phyloP scores from a whole-genome alignment of 2,888 invertebrate genomes.

The Meiosimyza decipiens region DNA sequence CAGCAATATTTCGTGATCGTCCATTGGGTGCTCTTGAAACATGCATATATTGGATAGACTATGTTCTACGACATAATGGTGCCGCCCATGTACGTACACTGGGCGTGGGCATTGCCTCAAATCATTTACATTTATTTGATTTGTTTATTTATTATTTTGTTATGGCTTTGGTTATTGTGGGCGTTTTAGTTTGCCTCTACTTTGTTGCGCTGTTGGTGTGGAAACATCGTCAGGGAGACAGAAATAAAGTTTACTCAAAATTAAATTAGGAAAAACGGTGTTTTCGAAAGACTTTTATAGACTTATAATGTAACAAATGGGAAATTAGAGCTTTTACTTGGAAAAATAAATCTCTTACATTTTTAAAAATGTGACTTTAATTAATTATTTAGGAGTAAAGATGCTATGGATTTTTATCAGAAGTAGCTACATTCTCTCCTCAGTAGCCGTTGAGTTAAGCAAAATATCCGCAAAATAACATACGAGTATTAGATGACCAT shows the following conservation, averaged over 20 bases:
- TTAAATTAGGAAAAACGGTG: conserved; percentile 46
- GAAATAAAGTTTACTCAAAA: conserved; percentile 50
- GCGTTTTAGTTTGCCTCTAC: conserved; percentile 44
- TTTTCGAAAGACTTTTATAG: conserved; percentile 23
- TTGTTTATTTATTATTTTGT: conserved; percentile 63
- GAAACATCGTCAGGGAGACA: conserved; percentile 47
- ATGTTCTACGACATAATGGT: conserved; percentile 64
- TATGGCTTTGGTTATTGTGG: conserved; percentile 48
- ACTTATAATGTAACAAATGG: no score
- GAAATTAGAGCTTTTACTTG: no score
- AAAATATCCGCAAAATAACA: no score
- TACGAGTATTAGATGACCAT: no score
- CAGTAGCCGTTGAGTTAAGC: no score
- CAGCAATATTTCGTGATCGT: conserved; percentile 63
- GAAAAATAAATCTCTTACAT: no score
- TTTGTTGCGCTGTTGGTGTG: conserved; percentile 43
- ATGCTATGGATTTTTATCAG: no score
- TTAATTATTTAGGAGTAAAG: no score
- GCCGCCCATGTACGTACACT: conserved; percentile 59
- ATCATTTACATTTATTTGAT: conserved; percentile 63
- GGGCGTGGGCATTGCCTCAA: conserved; percentile 58
- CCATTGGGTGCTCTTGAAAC: conserved; percentile 63
- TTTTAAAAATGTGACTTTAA: no score
- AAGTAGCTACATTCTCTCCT: no score
- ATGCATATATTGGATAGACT: conserved; percentile 67